Base-by-base conservation (phyloP, 2,797 vertebrate species). In the Tokudaia muenninki region DNA sequence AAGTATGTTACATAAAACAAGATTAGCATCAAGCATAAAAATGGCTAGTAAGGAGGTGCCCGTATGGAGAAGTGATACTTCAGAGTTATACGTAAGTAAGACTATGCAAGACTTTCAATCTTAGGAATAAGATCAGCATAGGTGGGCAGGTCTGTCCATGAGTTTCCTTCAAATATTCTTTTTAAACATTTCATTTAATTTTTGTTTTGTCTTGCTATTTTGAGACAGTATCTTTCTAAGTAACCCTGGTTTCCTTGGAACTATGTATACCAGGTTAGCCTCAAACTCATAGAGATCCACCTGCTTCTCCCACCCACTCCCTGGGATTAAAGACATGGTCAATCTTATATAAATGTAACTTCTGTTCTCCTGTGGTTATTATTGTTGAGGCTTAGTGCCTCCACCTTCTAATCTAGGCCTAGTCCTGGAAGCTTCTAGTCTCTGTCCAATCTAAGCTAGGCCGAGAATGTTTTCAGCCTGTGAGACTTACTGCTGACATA, bases 121-220 rank as follows among this genome's bases (percentile, higher is more conserved):
- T 80, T 89, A 88, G 59, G 37, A 89, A n/a, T 91, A 65, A 78
- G 59, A 89, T 91, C 74, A 52, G 44, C 19, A 72, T 4, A 75
- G 31, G 70, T 75, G n/a, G 13, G 26, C 12, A 79, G 26, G 24
- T n/a, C 41, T 59, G 37, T 65, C 63, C 77, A 79, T 90, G 41
- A 83, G 41, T 78, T 52, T 78, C 52, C 72, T 84, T 92, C 59
- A 80, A 93, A 93, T 86, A 81, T 89, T 80, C 17, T 93, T 93
- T 37, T 47, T 65, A 29, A 65, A 65, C 17, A 34, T 63, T 63
- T 63, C 81, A 83, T 61, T 29, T 83, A 41, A 17, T 19, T 63
- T 63, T 37, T 65, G 63, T 31, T 65, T 65, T 65, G 29, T 65
- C 63, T 26, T 63, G 63, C 13, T 65, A 65, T 31, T 31, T 83